Evolutionary conservation across 92 coral and sea anemone genomes (phyloP).

Genomic region (Galaxea fascicularis): DNA sequence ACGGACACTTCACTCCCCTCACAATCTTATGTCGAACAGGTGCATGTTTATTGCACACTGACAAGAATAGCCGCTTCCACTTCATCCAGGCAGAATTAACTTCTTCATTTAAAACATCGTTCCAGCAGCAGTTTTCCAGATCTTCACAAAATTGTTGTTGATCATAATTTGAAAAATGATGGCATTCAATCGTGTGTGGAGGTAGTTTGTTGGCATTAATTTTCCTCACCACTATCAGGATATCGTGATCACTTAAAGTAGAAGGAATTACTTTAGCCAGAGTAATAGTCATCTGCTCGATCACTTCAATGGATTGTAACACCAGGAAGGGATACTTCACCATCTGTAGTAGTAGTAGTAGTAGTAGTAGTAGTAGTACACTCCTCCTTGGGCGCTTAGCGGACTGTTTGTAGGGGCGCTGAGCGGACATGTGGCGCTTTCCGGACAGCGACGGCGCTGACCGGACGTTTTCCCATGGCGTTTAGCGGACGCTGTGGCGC

Average conservation of each 20-base stretch:
- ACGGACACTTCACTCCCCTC: too few species aligned
- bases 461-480: too few species aligned
- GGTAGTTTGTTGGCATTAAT: constrained; percentile 24
- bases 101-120: constrained; percentile 30
- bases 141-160: constrained; percentile 41
- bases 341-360: too few species aligned
- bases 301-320: constrained; percentile 30
- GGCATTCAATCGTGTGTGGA: constrained; percentile 22
- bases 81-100: constrained; percentile 42
- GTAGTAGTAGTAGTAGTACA: too few species aligned
- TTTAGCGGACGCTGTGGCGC: too few species aligned
- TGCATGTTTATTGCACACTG: too few species aligned
- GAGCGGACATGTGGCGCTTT: too few species aligned
- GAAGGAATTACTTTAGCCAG: constrained; percentile 37
- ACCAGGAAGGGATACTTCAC: constrained; percentile 40
- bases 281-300: constrained; percentile 25
- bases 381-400: too few species aligned
- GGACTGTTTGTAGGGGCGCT: too few species aligned
- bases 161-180: constrained; percentile 44
- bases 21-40: too few species aligned
- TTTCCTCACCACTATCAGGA: constrained; percentile 42
- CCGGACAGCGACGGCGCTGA: too few species aligned
- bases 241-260: constrained; percentile 53
- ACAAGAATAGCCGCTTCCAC: constrained; percentile 27
- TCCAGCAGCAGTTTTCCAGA: constrained; percentile 27